phyloP scores from a whole-genome alignment of 2,797 vertebrate species.

The Emydoidea blandingii region DNA sequence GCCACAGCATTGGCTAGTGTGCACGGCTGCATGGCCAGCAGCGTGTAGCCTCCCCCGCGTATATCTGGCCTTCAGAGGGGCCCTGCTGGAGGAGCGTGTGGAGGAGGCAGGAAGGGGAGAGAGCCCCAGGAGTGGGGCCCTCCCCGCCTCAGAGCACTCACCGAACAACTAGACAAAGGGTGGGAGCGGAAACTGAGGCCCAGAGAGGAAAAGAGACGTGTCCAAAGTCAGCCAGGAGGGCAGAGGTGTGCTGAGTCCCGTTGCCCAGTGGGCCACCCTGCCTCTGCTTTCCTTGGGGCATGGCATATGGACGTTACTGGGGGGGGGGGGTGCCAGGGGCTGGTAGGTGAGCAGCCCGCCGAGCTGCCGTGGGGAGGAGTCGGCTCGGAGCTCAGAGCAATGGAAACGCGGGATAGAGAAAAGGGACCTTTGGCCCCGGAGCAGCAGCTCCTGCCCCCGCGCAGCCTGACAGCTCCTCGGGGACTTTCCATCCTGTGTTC shows the following conservation, averaged over 20 bases:
- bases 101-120: no score
- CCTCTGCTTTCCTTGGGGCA: neutral
- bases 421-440: neutral
- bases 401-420: neutral
- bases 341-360: neutral
- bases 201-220: neutral
- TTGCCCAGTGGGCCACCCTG: neutral
- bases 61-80: no score
- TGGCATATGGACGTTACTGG: neutral
- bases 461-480: neutral
- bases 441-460: neutral
- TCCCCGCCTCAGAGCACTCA: neutral
- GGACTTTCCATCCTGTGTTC: neutral
- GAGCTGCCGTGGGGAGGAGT: neutral
- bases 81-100: no score
- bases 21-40: no score
- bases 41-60: no score
- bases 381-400: neutral
- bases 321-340: no score
- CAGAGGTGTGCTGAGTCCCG: neutral
- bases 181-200: neutral
- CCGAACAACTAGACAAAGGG: neutral
- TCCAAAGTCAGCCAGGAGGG: neutral
- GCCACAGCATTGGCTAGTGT: no score
- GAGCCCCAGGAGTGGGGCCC: no score